Base-by-base conservation (phyloP, 2,888 invertebrate species). In the Slavum lentiscoides region DNA sequence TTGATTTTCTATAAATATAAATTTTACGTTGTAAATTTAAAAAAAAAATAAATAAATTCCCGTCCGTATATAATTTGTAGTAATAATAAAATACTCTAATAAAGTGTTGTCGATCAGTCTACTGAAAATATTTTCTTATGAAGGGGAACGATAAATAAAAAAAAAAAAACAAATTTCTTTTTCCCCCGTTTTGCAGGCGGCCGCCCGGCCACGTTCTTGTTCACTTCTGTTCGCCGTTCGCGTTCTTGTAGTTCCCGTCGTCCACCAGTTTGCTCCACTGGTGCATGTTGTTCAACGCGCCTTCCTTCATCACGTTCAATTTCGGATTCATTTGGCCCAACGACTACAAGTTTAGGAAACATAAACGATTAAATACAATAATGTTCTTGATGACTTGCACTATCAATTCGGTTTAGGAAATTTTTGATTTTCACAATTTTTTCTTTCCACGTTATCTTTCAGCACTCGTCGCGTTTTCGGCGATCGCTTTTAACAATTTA, bases 281-380 rank as follows among this genome's bases (percentile, higher is more conserved):
- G 8, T 85, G 85, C 85, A 88, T 86, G 84, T 89, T 89, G 19
- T 85, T 85, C 66, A 86, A 62, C 3, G 88, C 87, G 9, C 88
- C 88, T 76, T 88, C 87, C 64, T 87, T 84, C 88, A 89, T 87
- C 9, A 85, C 85, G 76, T 85, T 85, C 82, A 89, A 86, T 74
- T 86, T 85, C 0, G 86, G 86, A 84, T 88, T 88, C 86, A 89
- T 86, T 83, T 86, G 86, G 0, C 86, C 85, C 82, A 89, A 84
- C 9, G 87, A 85, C 88, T 88, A 30, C 30, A 30, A 30, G 85
- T 68, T 84, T 84, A 76, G 11, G 81, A 64, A 64, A 15, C 13
- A 13, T 8, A 13, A 30, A 30, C 30, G 30, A 30, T 30, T 30
- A 30, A n/a, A 30, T 30, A 30, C 30, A 30, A n/a, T n/a, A n/a